A percentile compares a stretch with the other conserved stretches of the same genome.
phyloP scores from a whole-genome alignment of 2,113 vertebrate species.

The Oenanthe melanoleuca region DNA sequence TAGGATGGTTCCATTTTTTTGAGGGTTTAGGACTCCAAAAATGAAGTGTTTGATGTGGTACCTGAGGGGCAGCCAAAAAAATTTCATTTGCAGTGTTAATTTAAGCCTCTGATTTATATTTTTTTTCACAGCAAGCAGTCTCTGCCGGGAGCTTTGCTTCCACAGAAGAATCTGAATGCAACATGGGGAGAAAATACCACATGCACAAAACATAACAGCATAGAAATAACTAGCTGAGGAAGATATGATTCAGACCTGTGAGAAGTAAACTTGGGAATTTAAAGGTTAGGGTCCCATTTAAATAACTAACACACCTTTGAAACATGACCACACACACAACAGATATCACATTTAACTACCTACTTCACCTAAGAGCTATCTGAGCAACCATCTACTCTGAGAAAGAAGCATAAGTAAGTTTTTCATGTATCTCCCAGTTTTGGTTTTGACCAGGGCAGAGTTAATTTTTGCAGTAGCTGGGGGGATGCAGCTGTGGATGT shows the following conservation, averaged over 20 bases:
- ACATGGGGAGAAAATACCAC: background rate
- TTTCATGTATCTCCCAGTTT: background rate
- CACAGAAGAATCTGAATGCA: background rate
- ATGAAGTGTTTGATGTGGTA: background rate
- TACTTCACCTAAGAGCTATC: background rate
- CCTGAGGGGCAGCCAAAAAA: background rate
- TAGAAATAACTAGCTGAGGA: background rate
- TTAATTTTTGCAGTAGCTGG: background rate
- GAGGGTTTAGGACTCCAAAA: background rate
- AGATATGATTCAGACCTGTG: background rate
- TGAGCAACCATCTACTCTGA: background rate
- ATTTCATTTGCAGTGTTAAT: background rate
- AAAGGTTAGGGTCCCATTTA: background rate
- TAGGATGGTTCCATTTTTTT: background rate
- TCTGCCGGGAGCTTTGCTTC: background rate
- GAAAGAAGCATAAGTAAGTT: background rate
- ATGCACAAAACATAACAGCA: background rate
- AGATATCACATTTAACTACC: background rate
- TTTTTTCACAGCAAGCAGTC: background rate
- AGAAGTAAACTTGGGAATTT: background rate
- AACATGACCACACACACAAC: background rate
- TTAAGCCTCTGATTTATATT: background rate
- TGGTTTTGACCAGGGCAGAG: background rate
- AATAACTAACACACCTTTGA: background rate
- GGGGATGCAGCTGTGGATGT: fast-evolving